Conservation (phyloP, 92 coral and sea anemone genomes). For the Phymanthus crucifer region DNA sequence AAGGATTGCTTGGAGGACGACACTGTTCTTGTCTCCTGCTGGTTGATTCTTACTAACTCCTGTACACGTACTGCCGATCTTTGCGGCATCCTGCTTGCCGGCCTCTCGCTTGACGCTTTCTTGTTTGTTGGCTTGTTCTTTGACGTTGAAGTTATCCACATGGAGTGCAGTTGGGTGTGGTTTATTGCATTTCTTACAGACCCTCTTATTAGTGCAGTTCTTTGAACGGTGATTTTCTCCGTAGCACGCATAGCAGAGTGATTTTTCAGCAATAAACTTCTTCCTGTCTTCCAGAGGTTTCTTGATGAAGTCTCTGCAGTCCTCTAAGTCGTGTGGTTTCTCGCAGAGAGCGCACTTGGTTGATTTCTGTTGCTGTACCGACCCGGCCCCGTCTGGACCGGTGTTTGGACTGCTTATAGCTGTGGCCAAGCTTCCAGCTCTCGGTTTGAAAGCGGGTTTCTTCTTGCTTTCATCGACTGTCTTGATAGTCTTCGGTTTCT, state of each 20-base stretch:
- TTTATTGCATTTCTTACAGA: conserved; percentile 50
- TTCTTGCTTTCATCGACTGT: not conserved
- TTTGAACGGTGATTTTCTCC: conserved; percentile 46
- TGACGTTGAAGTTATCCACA: too few species aligned
- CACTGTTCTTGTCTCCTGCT: not conserved
- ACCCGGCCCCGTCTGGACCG: conserved; percentile 39
- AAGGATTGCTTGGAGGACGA: not conserved
- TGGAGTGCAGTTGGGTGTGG: conserved; percentile 52
- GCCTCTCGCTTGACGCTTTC: not conserved
- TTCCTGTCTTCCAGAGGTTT: conserved; percentile 38
- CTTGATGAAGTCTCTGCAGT: conserved; percentile 33
- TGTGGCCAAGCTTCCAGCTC: conserved; percentile 11
- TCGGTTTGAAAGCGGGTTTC: not conserved
- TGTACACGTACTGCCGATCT: not conserved
- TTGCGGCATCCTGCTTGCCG: not conserved
- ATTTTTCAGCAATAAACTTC: conserved; percentile 34
- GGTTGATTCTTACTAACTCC: not conserved
- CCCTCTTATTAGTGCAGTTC: conserved; percentile 35
- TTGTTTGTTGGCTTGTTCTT: conserved; percentile 16
- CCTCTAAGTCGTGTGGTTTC: conserved; percentile 44
- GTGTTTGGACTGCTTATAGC: not conserved
- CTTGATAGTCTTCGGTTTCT: not conserved
- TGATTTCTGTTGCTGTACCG: not conserved
- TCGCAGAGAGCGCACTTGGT: conserved; percentile 38
- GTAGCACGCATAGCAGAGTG: conserved; percentile 49